Evolutionary conservation across 2,888 invertebrate species (phyloP), one percentile per base, ranked within the genome.

Genomic region (Monopis laevigella): DNA sequence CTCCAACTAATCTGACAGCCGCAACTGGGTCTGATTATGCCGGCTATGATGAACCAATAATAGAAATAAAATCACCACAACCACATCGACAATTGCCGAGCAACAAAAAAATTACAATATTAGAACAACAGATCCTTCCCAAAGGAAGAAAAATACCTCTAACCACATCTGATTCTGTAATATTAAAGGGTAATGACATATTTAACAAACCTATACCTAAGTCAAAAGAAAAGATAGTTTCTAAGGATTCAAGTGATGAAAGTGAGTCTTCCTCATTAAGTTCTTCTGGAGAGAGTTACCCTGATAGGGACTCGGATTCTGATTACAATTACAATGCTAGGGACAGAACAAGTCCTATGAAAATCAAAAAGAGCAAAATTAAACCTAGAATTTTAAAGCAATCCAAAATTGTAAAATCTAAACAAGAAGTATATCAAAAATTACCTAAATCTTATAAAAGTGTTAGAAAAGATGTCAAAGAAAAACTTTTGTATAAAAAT

Each of bases 231-330:
- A 77, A 74, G 50, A 59, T 48, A 53, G 11, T 7, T n/a, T 3
- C 13, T 39, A 29, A 29, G 16, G 27, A 48, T 51, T 51, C 58
- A 55, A 69, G 75, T 54, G 62, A 84, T 53, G 77, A 85, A 53
- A 61, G 75, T 60, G 68, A 65, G 55, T 69, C 80, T 39, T 73
- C 77, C 7, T 73, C 77, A 6, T 56, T 62, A 27, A 78, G 75
- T 51, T 74, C 78, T 40, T 73, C 82, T 29, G 83, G 80, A 46
- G 84, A 84, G 14, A 85, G 85, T 53, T 60, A 69, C 39, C 81
- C 84, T 34, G 86, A 86, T 43, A 82, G 85, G 57, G 86, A 86
- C 52, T 83, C 85, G 19, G 86, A 86, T 67, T 85, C 85, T 45
- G 84, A 84, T 51, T 84, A 86, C 44, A 83, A 81, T 52, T 84